Base-by-base conservation (phyloP, 2,797 vertebrate genomes). In the Clamator glandarius region DNA sequence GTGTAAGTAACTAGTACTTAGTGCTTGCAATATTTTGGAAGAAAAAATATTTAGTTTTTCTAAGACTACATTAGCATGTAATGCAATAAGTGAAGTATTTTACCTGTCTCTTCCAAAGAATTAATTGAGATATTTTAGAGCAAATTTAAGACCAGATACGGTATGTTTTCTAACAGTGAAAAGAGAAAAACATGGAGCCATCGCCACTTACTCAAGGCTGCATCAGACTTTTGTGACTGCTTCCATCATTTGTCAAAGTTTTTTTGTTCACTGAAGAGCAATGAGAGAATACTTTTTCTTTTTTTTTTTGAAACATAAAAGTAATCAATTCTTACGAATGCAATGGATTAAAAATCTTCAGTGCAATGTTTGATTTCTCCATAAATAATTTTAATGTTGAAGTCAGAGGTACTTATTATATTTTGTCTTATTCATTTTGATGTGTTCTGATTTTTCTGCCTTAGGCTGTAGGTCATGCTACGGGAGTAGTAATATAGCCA, bases 341-440 rank as follows among this genome's bases (percentile, higher is more conserved):
- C 6, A 23, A 29, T 23, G 4, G 8, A 61, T 72, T 72, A 80
- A 88, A 93, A 72, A 39, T 20, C 29, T 73, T 74, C 55, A 48
- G 13, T 54, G 50, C 8, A 75, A 31, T 51, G 14, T 50, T 88
- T 84, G 15, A 62, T 46, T 93, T 92, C 19, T 82, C 67, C 21
- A 50, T 62, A 87, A 62, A 74, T 55, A 80, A 44, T 85, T 92
- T 57, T 74, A 50, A 9, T 28, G 2, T 26, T 67, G 25, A 77
- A 87, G 48, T 79, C 39, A 90, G 76, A 86, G 16, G 41, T 90
- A 11, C 48, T 90, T 95, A 79, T 61, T 92, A 10, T 82, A 61
- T 84, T 75, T 88, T 15, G 9, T 69, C 9, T 84, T 72, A 54
- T 12, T 87, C 3, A 39, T 95, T 93, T 83, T 74, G 24, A 79